Conservation (phyloP, 2,113 vertebrate species). For the Erythrolamprus reginae region DNA sequence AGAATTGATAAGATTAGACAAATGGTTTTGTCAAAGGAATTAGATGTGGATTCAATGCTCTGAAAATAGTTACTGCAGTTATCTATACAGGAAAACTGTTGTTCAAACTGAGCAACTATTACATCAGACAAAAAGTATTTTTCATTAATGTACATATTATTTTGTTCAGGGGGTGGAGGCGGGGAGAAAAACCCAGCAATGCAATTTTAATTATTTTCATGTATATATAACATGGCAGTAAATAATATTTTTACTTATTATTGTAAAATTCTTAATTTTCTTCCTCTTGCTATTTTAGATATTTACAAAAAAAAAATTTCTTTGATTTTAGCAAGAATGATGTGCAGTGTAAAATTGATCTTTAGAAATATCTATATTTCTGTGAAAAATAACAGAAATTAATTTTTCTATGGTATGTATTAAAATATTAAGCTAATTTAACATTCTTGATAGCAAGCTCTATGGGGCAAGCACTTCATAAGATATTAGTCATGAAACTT, state of each 20-base stretch:
- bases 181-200: neutral
- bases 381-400: neutral
- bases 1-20: neutral
- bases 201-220: neutral
- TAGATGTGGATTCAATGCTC: neutral
- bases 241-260: neutral
- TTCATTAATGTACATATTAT: neutral
- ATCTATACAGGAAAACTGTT: neutral
- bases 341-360: neutral
- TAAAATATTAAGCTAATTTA: neutral
- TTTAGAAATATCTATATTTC: neutral
- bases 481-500: neutral
- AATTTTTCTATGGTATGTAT: neutral
- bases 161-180: neutral
- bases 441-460: neutral
- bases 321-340: fast-evolving
- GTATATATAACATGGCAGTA: neutral
- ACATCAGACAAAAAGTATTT: neutral
- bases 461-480: neutral
- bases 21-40: neutral
- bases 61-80: neutral
- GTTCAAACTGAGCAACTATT: neutral
- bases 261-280: neutral
- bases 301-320: neutral
- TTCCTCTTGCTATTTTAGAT: neutral